These are phyloP conservation scores for Cosmorhoe ocellata DNA, from an alignment of 2,888 invertebrate species.

Conservation along the genomic window DNA sequence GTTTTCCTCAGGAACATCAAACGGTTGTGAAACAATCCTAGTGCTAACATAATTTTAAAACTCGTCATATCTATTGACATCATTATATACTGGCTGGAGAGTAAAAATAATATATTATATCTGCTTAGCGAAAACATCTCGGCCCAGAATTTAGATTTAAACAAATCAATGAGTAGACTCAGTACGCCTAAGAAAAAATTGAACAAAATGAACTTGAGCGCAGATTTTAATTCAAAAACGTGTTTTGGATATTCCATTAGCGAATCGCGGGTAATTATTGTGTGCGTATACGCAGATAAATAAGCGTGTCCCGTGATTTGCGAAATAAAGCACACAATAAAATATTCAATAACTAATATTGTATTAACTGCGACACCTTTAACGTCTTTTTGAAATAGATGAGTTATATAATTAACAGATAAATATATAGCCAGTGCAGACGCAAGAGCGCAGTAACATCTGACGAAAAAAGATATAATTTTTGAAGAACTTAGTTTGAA, in stretches of 20 bases:
- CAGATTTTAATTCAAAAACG: not conserved
- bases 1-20: not conserved
- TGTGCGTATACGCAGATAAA: not conserved
- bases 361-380: not conserved
- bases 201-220: not conserved
- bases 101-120: not conserved
- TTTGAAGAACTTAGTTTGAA: slow-evolving; percentile 4
- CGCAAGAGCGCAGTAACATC: not conserved
- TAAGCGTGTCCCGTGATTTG: not conserved
- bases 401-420: not conserved
- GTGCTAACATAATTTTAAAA: slow-evolving; percentile 1
- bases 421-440: not conserved
- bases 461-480: not conserved
- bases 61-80: not conserved
- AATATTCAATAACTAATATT: not conserved
- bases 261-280: not conserved
- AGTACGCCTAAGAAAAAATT: not conserved
- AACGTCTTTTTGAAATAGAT: not conserved
- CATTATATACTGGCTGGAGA: not conserved
- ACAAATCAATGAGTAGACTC: not conserved
- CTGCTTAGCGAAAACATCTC: not conserved
- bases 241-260: not conserved
- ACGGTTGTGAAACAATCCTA: slow-evolving; percentile 4
- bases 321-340: not conserved
- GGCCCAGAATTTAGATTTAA: slow-evolving; percentile 3